Base-by-base conservation (phyloP, 2,797 vertebrate genomes). In the Clarias laeviceps region DNA sequence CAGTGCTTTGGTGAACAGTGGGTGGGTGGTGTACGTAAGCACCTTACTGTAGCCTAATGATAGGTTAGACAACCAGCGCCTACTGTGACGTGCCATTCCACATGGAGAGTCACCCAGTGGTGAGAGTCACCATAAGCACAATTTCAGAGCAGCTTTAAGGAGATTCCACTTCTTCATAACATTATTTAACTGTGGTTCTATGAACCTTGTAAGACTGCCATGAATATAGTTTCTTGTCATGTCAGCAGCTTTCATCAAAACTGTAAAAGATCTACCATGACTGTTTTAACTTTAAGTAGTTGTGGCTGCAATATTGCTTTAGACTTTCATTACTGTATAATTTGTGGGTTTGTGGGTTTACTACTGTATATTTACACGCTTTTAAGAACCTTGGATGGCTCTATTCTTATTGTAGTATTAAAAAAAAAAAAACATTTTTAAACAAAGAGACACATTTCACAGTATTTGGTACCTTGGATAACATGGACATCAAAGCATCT, bases 221-320 rank as follows among this genome's bases (percentile, higher is more conserved):
- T 18, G 29, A 69, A 69, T 37, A 11, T 37, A 37, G 18, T 34
- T 69, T 69, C 62, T 27, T 66, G 62, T 22, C 15, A 34, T 45
- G 24, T 74, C 61, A 62, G 57, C n/a, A 62, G 69, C 57, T 84
- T 34, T 69, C 62, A 84, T 64, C 45, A 84, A 50, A 80, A 62
- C 70, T 29, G 17, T 79, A 11, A 17, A 27, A 20, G 20, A 66
- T 24, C 74, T 40, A 65, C 56, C 62, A 27, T 70, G 37, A 56
- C 22, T 22, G 24, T 37, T 84, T 61, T 54, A 24, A 68, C 80
- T 85, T 45, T 70, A 32, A 14, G 9, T 24, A 29, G 15, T 69
- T 78, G n/a, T 79, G 65, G 59, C 84, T 79, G 32, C 34, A 37
- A 40, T 65, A 8, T 22, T 64, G 24, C 32, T 69, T 20, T 69